Base-by-base conservation (phyloP, 2,888 invertebrate species). In the Eupsilia transversa region DNA sequence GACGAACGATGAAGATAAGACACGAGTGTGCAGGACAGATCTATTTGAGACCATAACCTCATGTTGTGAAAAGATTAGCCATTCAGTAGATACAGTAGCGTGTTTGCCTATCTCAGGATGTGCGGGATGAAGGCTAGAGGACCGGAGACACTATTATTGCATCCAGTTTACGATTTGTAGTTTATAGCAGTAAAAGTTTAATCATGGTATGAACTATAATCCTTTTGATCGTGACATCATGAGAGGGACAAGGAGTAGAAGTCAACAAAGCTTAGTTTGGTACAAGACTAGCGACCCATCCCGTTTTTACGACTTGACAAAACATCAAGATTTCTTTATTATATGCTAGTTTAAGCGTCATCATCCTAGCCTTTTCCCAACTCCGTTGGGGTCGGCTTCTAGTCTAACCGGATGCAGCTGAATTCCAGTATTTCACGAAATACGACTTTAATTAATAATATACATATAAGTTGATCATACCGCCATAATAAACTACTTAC, bases 31-130 rank as follows among this genome's bases (percentile, higher is more conserved):
- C n/a, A n/a, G 20, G 27, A 65, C 27, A 46, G 9, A 33, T 14
- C 12, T 27, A 27, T 23, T 30, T 14, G 12, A 23, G 2, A 52
- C 10, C n/a, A 52, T 52, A n/a, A n/a, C n/a, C 30, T 43, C 5
- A 27, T 2, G 33, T 38, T 38, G 14, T 27, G 38, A 17, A 30
- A 70, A 35, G 20, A 52, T 49, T 41, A 41, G 30, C 6, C 4
- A 73, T 38, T 23, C 30, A 20, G 30, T n/a, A 59, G 20, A 72
- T 72, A 5, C 30, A 35, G 30, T 56, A 43, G 71, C 54, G 17
- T 35, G 71, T 27, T 10, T 35, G 35, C 23, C 17, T 56, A 3
- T n/a, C 7, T 12, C 17, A 17, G 17, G 23, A 23, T 33, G n/a
- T 9, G 49, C 9, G 3, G 14, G 20, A 30, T 6, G 41, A 41